A percentile compares a stretch with the other conserved stretches of the same genome.
phyloP scores from a whole-genome alignment of 1,140 invertebrate genomes.

The Polyergus mexicanus region DNA sequence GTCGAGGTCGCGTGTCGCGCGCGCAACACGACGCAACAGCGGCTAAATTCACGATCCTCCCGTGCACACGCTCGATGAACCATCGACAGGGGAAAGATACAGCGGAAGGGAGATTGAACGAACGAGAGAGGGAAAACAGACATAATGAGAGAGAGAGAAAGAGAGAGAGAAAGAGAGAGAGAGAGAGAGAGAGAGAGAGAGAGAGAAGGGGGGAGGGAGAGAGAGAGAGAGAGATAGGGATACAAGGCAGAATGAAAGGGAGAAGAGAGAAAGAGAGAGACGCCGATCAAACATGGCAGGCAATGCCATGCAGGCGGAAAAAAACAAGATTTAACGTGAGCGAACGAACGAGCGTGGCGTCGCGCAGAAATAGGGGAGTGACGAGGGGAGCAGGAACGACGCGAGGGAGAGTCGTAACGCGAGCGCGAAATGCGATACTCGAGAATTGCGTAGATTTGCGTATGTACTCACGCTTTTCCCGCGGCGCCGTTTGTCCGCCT shows the following conservation, averaged over 20 bases:
- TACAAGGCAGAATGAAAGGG: not conserved
- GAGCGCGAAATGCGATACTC: not conserved
- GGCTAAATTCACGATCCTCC: constrained; percentile 31
- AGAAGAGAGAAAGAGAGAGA: constrained; percentile 50
- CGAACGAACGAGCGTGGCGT: constrained; percentile 56
- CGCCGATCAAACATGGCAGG: constrained; percentile 73
- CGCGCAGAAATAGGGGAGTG: constrained; percentile 32
- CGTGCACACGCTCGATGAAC: not conserved
- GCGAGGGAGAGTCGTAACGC: too few relatives aligned
- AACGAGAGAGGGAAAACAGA: not conserved
- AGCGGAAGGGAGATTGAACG: not conserved
- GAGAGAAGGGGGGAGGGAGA: not conserved
- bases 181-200: constrained; percentile 23
- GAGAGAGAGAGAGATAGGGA: not conserved
- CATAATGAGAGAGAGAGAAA: constrained; percentile 19
- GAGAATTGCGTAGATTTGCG: constrained; percentile 46
- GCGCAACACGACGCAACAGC: not conserved
- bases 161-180: not conserved
- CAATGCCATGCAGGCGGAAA: constrained; percentile 72
- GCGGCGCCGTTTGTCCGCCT: constrained; percentile 16
- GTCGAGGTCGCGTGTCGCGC: constrained; percentile 2
- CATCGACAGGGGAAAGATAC: constrained; percentile 5
- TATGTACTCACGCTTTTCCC: constrained; percentile 66
- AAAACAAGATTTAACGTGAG: constrained; percentile 73
- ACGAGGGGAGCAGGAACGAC: too few relatives aligned